Evolutionary conservation across 92 coral and sea anemone genomes (phyloP), one percentile per base, ranked within the genome.

Genomic region (Metridium senile): DNA sequence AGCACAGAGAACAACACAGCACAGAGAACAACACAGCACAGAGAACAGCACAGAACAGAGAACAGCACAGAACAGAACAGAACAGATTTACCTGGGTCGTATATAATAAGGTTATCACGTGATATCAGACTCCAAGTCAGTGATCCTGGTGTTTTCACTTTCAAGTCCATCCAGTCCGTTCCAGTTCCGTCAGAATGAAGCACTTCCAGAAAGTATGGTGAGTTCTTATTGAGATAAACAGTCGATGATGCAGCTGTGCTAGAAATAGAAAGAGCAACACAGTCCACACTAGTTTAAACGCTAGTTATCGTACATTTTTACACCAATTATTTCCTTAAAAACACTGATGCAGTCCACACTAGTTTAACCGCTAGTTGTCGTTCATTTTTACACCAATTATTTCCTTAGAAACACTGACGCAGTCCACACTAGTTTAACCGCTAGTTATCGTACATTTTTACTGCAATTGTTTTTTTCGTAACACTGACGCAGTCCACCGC

Each of bases 161-260:
- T 63, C 21, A 76, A 19, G 17, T 65, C 62, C 63, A 76, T 29
- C 21, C 27, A 66, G 46, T 76, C 81, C 0, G 39, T 63, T 1
- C 81, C 81, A 3, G 46, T 63, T 22, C 6, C 72, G 16, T 76
- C 81, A 7, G 73, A 1, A 64, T 76, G 81, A 51, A 76, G 31
- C n/a, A 66, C 81, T 18, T 76, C 72, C 26, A 76, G 23, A 26
- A 28, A 72, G 52, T 72, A 72, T 2, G 76, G 76, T 26, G 51
- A 25, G 51, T 56, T 56, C n/a, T 29, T 72, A 31, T 28, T 2
- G 20, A 63, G 28, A 28, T 63, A 2, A 22, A 31, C 69, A 7
- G 65, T 31, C 4, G 29, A 26, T 13, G 31, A 3, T 28, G n/a
- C 17, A 1, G 27, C 3, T 23, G 32, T 2, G 18, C 66, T 59